phyloP scores from a whole-genome alignment of 2,113 vertebrate genomes.

The Brienomyrus brachyistius region DNA sequence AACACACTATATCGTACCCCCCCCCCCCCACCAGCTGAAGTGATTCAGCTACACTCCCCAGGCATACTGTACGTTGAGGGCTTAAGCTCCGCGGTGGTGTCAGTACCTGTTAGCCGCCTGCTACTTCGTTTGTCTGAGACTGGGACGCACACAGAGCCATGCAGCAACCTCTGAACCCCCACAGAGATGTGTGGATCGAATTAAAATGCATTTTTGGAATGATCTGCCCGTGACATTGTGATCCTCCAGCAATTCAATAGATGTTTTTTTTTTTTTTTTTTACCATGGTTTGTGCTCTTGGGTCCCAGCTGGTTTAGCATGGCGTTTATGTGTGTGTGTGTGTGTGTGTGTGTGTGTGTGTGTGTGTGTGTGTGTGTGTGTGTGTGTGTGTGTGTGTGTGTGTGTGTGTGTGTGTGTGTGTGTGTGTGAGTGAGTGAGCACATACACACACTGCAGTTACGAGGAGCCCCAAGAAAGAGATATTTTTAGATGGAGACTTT shows the following conservation, averaged over 20 bases:
- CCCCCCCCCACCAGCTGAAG: background rate
- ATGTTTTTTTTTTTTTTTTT: background rate
- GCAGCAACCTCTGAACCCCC: background rate
- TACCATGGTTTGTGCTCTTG: background rate
- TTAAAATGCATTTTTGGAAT: background rate
- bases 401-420: background rate
- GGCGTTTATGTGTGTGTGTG: background rate
- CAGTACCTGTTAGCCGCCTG: background rate
- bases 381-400: background rate
- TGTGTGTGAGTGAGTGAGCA: background rate
- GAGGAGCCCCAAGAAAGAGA: slow-evolving; percentile 7
- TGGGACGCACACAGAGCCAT: background rate
- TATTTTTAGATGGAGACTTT: slow-evolving; percentile 27
- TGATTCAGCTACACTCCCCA: background rate
- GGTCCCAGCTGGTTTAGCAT: background rate
- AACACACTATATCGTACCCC: background rate
- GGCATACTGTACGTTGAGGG: background rate
- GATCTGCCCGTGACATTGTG: background rate
- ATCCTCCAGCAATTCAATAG: background rate
- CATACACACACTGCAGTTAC: background rate
- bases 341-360: background rate
- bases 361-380: background rate
- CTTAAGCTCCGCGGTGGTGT: background rate
- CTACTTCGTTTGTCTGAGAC: background rate
- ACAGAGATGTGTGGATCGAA: background rate